Base-by-base conservation (phyloP, 2,888 invertebrate genomes). In the Dusona sp. region DNA sequence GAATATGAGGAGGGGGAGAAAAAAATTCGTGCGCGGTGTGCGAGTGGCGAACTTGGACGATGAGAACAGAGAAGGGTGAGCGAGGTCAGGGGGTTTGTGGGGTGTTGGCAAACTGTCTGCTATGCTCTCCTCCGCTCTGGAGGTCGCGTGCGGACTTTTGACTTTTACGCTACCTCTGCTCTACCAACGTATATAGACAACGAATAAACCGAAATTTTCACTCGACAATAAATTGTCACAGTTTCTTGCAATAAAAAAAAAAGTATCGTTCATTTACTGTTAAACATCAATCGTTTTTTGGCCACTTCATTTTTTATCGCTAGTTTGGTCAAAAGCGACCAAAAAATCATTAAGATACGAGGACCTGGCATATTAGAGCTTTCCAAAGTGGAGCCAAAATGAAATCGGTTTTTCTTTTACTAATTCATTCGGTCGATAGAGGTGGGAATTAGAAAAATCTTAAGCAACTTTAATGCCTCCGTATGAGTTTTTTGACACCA, bases 71-170 rank as follows among this genome's bases (percentile, higher is more conserved):
- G 61, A 64, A 64, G 33, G 51, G 79, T 70, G 72, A 72, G 42
- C 80, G 80, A 80, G 86, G 86, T 86, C 86, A 86, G 80, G 83
- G 80, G 86, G 83, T 83, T 57, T 86, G 83, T 83, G 83, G 86
- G 86, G 80, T 86, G 83, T 86, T 83, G 80, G 78, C 83, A 57
- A 80, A 83, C 67, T 67, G 83, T 86, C 85, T 61, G 57, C 54
- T 79, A 29, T 16, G 25, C 57, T 61, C 25, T 29, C 25, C 57
- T 61, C 3, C 33, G 33, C 42, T 25, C 48, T 79, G 83, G 83
- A 83, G 83, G 83, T 83, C 83, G 83, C 80, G 68, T 78, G 85
- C 45, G 57, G 57, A 83, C 73, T 84, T 83, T 75, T 78, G 82
- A 72, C 67, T 82, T 81, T 83, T 48, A 57, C 36, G 8, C 51